A percentile compares a stretch with the other conserved stretches of the same genome.
Conservation (phyloP, 2,797 vertebrate species). For the Urophycis tenuis region DNA sequence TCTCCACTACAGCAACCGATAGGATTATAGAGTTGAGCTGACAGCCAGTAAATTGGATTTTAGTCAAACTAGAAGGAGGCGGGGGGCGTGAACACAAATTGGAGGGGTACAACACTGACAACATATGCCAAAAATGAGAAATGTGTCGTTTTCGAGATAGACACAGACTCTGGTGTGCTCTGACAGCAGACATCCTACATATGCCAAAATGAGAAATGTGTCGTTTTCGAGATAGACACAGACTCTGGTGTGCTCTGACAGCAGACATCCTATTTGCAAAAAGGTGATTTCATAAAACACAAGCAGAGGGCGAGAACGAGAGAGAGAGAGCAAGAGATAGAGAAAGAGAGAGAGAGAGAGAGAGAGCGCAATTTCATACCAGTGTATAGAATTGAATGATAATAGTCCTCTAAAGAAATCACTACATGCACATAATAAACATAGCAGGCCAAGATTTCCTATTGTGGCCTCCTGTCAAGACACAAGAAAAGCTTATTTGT, state of each 20-base stretch:
- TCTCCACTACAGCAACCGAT: constrained; percentile 72
- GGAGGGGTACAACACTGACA: constrained; percentile 71
- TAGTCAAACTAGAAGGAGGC: constrained; percentile 71
- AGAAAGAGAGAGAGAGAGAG: background rate
- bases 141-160: constrained; percentile 61
- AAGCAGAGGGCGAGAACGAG: constrained; percentile 28
- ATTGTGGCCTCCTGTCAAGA: constrained; percentile 49
- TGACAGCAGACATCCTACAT: constrained; percentile 70
- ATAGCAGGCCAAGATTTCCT: constrained; percentile 50
- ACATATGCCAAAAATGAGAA: constrained; percentile 72
- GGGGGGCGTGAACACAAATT: constrained; percentile 69
- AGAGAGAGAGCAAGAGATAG: background rate
- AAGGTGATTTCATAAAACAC: constrained; percentile 67
- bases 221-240: constrained; percentile 62
- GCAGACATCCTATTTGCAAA: constrained; percentile 68
- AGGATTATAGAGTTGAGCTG: constrained; percentile 77
- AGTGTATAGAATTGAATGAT: constrained; percentile 39
- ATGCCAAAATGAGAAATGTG: constrained; percentile 70
- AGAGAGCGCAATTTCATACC: constrained; percentile 36
- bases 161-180: constrained; percentile 58
- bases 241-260: constrained; percentile 61
- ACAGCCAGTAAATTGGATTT: constrained; percentile 82
- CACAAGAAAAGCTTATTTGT: constrained; percentile 41
- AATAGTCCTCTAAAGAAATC: constrained; percentile 52
- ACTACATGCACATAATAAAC: constrained; percentile 47